These are phyloP conservation scores for Nixonia krombeini DNA, from an alignment of 1,140 invertebrate species.

Conservation along the genomic window DNA sequence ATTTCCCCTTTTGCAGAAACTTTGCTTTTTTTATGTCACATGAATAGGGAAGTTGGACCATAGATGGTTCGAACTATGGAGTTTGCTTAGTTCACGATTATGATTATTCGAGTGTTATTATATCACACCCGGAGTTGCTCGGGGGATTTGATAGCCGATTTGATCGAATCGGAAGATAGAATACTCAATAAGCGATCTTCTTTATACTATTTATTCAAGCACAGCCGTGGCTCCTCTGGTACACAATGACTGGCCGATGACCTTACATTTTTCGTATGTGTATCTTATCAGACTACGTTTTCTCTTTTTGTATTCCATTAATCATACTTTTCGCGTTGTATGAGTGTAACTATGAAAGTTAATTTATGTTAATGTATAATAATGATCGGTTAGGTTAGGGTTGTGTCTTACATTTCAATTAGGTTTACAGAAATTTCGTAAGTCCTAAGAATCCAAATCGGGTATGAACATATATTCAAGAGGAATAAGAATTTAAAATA, in stretches of 20 bases:
- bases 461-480: no score
- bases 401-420: no score
- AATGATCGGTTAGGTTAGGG: no score
- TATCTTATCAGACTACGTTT: neutral
- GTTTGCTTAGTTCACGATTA: constrained; percentile 1
- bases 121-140: constrained; percentile 1
- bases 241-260: no score
- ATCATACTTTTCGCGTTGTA: neutral
- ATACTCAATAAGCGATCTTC: constrained; percentile 7
- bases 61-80: constrained; percentile 4
- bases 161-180: constrained; percentile 4
- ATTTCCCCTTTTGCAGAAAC: neutral
- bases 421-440: no score
- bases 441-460: no score
- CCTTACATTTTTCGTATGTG: no score
- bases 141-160: constrained; percentile 10
- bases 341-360: no score
- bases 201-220: constrained; percentile 9
- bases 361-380: no score
- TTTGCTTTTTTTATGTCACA: neutral
- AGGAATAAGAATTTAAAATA: no score
- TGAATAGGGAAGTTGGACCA: neutral
- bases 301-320: constrained; percentile 7
- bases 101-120: constrained; percentile 5
- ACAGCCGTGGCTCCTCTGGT: no score